These are phyloP conservation scores for Drosophila tanythrix DNA, from an alignment of 2,888 invertebrate genomes.

Conservation along the genomic window DNA sequence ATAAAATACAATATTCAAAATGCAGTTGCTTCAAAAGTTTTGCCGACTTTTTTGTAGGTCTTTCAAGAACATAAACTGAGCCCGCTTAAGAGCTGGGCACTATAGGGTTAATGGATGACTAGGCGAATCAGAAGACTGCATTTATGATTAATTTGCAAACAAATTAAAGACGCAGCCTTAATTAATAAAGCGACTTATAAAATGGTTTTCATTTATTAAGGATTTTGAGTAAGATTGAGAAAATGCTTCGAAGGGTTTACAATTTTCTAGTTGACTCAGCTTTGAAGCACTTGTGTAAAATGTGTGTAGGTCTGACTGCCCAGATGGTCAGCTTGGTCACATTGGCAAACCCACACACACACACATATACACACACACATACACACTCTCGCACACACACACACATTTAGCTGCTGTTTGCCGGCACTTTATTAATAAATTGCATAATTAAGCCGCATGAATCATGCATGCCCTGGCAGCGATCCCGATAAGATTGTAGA, in stretches of 20 bases:
- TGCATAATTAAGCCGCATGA: slow-evolving; percentile 72
- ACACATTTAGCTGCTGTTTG: slow-evolving; percentile 1
- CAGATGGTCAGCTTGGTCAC: slow-evolving; percentile 24
- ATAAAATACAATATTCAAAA: not conserved
- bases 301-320: not conserved
- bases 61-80: not conserved
- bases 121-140: not conserved
- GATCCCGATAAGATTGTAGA: slow-evolving; percentile 51
- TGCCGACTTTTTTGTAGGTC: no score
- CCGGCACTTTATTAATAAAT: slow-evolving; percentile 70
- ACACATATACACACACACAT: not conserved
- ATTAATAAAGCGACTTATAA: not conserved
- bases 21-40: not conserved
- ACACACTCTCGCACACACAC: not conserved
- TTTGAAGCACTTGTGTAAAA: not conserved
- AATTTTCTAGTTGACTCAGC: not conserved
- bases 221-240: not conserved
- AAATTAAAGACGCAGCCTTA: not conserved
- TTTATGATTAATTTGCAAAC: not conserved
- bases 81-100: not conserved
- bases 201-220: not conserved
- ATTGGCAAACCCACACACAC: slow-evolving; percentile 1
- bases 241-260: not conserved
- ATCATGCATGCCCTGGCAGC: slow-evolving; percentile 32
- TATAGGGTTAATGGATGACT: not conserved